phyloP scores from a whole-genome alignment of 2,888 invertebrate genomes.

The Bruchidius siliquastri region DNA sequence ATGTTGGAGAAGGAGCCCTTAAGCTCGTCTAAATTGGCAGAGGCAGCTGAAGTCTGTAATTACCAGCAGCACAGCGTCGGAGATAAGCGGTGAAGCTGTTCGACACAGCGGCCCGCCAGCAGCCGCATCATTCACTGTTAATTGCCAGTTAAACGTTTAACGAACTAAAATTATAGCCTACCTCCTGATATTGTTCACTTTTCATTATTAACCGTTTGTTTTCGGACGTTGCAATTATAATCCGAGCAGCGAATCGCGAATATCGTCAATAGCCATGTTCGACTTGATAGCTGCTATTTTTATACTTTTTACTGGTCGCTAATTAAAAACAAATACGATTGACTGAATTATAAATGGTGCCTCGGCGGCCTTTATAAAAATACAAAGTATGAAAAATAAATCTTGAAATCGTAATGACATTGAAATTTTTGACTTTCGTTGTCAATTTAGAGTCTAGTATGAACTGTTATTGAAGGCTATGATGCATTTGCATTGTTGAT shows the following conservation, averaged over 20 bases:
- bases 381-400: too few species aligned
- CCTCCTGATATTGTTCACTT: neutral
- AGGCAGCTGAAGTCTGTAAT: neutral
- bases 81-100: neutral
- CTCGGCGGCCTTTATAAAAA: too few species aligned
- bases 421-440: too few species aligned
- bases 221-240: neutral
- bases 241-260: neutral
- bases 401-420: too few species aligned
- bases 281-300: too few species aligned
- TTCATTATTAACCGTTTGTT: neutral
- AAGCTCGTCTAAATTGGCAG: neutral
- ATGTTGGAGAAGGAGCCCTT: neutral
- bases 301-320: too few species aligned
- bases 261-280: neutral
- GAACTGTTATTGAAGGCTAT: too few species aligned
- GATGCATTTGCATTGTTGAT: too few species aligned
- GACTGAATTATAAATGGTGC: too few species aligned
- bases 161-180: neutral
- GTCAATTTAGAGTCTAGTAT: too few species aligned
- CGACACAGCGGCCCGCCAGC: neutral
- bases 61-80: neutral
- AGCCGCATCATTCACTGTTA: neutral
- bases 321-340: too few species aligned
- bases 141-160: neutral